Base-by-base conservation (phyloP, 2,888 invertebrate genomes). In the Caenorhabditis sp. region DNA sequence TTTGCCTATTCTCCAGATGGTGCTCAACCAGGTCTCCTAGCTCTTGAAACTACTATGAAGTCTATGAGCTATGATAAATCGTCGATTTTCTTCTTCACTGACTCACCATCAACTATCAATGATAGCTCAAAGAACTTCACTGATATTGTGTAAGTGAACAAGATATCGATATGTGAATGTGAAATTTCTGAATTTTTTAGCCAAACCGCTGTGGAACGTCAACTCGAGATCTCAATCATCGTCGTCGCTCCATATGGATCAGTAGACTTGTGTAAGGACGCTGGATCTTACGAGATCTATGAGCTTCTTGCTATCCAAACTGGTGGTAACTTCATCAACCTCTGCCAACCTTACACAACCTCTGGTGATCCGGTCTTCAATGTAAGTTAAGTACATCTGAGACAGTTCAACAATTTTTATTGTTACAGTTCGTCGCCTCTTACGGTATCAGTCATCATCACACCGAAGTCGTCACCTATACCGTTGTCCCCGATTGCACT, bases 361-460 rank as follows among this genome's bases (percentile, higher is more conserved):
- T 54, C 27, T 17, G 67, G 66, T 10, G 78, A 78, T 57, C 78
- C 78, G 5, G 58, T 78, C 8, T 58, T 66, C 26, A 71, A 75
- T 58, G 77, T 77, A 54, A 59, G n/a, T n/a, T 50, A 21, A 3
- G n/a, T 5, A 1, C 31, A 57, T 1, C 8, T 58, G 31, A 38
- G 36, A 31, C 31, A 31, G 5, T 10, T 10, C 31, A 4, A 31
- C 31, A 31, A 31, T 31, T 31, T 31, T n/a, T n/a, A n/a, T n/a
- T n/a, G n/a, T n/a, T n/a, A n/a, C 62, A 77, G 72, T 76, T 78
- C 70, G 56, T 78, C 26, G 66, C 62, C 7, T 68, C 71, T 2
- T 78, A 78, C 38, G 78, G 78, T 52, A 58, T 54, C 17, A 69
- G 63, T n/a, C 78, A 78, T 59, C 78, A 78, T 63, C 78, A 78